Conservation (phyloP, 2,797 vertebrate genomes). For the Mustela erminea region DNA sequence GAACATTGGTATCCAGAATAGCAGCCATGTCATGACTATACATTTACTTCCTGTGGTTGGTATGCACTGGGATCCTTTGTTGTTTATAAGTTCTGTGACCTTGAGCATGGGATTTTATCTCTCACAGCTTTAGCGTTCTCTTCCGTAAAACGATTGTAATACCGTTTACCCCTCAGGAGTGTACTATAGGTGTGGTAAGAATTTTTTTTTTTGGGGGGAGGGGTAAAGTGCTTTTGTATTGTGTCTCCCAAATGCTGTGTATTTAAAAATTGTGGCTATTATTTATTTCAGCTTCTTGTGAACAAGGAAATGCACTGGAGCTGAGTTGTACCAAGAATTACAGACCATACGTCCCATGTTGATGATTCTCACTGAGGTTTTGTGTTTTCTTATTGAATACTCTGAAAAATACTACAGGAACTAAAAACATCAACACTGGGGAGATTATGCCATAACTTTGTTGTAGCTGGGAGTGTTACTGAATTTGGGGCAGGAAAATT, state of each 20-base stretch:
- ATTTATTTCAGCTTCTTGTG: constrained; percentile 32
- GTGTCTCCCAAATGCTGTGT: background rate
- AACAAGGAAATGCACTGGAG: background rate
- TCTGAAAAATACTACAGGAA: background rate
- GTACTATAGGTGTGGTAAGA: background rate
- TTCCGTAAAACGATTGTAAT: background rate
- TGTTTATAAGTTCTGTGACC: background rate
- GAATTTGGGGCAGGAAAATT: background rate
- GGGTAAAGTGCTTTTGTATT: background rate
- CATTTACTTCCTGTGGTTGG: background rate
- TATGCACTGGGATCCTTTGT: background rate
- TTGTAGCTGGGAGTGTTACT: background rate
- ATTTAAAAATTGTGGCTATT: constrained; percentile 28
- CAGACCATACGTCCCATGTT: background rate
- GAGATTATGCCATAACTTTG: background rate
- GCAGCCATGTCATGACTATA: background rate
- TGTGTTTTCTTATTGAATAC: background rate
- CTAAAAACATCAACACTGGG: background rate
- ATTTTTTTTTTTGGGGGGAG: background rate
- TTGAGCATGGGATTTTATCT: background rate
- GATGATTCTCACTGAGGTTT: background rate
- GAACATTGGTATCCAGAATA: background rate
- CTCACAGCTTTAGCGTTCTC: background rate
- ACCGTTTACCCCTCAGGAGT: background rate
- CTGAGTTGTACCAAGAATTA: background rate